These are phyloP conservation scores for Geococcyx californianus DNA, from an alignment of 2,113 vertebrate genomes.

Conservation along the genomic window DNA sequence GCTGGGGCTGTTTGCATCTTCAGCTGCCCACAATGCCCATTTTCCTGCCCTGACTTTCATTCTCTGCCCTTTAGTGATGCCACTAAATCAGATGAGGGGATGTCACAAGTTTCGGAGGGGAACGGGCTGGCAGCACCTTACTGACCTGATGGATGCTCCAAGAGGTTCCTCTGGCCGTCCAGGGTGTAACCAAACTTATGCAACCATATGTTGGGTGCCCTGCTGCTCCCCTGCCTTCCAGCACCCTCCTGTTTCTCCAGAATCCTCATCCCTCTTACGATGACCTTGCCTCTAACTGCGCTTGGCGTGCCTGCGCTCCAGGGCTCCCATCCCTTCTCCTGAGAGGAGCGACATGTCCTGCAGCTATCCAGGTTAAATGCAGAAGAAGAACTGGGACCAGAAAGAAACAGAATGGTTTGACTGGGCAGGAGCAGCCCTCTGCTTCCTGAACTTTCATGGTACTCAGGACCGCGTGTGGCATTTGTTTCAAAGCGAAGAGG, in stretches of 20 bases:
- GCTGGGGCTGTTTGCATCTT: neutral
- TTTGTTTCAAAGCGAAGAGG: neutral
- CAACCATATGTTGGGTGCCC: too few species aligned
- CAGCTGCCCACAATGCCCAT: too few species aligned
- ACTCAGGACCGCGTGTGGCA: neutral
- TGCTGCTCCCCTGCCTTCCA: neutral
- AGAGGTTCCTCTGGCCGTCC: neutral
- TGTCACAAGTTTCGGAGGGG: fast-evolving
- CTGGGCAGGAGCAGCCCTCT: neutral
- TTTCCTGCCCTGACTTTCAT: neutral
- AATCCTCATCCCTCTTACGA: neutral
- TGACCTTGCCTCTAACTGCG: neutral
- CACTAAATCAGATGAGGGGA: neutral
- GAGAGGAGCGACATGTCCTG: neutral
- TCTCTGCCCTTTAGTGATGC: neutral
- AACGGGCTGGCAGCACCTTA: fast-evolving
- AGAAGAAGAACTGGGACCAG: neutral
- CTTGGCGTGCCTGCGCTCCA: too few species aligned
- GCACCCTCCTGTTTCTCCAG: neutral
- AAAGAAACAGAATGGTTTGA: neutral
- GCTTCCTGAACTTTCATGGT: neutral
- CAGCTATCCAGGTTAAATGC: neutral
- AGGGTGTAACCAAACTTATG: too few species aligned
- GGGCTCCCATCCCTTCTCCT: neutral
- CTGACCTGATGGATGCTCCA: fast-evolving